Evolutionary conservation across 2,888 invertebrate genomes (phyloP), one percentile per base, ranked within the genome.

Genomic region (Beris morrisii): DNA sequence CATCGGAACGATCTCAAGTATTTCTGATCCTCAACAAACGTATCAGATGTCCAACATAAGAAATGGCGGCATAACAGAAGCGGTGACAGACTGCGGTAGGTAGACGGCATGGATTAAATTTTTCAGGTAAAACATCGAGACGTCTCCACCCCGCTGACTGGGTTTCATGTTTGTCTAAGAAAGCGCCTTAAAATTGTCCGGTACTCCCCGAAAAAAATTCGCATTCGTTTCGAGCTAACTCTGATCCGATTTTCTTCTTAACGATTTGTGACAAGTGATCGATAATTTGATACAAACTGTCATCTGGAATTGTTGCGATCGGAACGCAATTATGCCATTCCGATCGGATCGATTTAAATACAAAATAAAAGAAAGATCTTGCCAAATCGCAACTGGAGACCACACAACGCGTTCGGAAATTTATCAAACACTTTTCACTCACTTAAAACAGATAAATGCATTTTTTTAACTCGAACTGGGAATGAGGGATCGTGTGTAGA

Each of bases 1-100:
- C 38, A 38, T 38, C 38, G 9, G 7, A 38, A 38, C 4, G 38
- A 38, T 38, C 38, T 38, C 9, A 38, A 38, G 38, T 38, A 38
- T 38, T 38, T 38, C 9, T 38, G 38, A 5, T 38, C 38, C 38
- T 3, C 38, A 38, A 38, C 38, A 38, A 38, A 38, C 38, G 9
- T 38, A 46, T 61, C 38, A 7, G 30, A 13, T 43, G 11, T 22
- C 45, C 22, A 15, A n/a, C 30, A 11, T 48, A 48, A 48, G 61
- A 52, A 52, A 61, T 61, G 38, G 22, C 52, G 50, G 38, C 38
- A 43, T 43, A 28, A 15, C 52, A 50, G 52, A 13, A 59, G 5
- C 59, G 32, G 59, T 59, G 50, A 48, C 59, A 59, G 48, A 38
- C 61, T 61, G 61, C 61, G 61, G 61, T 61, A 61, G 61, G 61